Evolutionary conservation across 2,113 vertebrate genomes (phyloP), one percentile per base, ranked within the genome.

Genomic region (Nymphicus hollandicus): DNA sequence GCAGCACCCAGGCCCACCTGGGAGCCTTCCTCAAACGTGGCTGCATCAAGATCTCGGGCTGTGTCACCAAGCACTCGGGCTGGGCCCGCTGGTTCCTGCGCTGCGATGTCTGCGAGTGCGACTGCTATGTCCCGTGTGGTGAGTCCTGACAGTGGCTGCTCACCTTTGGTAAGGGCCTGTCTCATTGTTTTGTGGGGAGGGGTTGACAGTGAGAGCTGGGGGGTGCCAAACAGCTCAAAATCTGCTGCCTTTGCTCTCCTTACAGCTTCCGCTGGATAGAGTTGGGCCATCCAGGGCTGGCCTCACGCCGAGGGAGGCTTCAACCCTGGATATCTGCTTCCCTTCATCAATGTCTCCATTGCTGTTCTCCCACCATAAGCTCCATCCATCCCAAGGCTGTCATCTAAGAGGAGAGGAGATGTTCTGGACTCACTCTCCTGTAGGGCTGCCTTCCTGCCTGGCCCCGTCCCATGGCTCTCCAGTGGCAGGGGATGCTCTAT

Each of bases 31-130:
- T 93, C 22, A 98, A 95, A 39, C 97, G 10, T 1, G 98, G 98
- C 90, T 99, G 98, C 95, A 73, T 93, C 83, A 96, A 93, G 81
- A 97, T 99, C 60, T 97, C 98, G 3, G 97, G 97, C 97, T 99
- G 98, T 33, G 93, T 84, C 68, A 97, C 98, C 91, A 99, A 98
- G 93, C 88, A 74, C 47, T 96, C 95, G 0, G 98, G 98, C 94
- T 99, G 98, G 98, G 98, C 98, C 20, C 96, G 97, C 33, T 99
- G 98, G 98, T 98, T 98, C 88, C 68, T 94, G 52, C 97, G 96
- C 93, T 99, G 98, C 0, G 92, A 98, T 41, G 55, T 97, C 50
- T 99, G 98, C 7, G 97, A 98, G 94, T 99, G 98, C 4, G 98
- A 99, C 95, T 99, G 98, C 66, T 95, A 98, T 35, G 61, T 98